Evolutionary conservation across 2,797 vertebrate genomes (phyloP), one percentile per base, ranked within the genome.

Genomic region (Myotis pilosus): DNA sequence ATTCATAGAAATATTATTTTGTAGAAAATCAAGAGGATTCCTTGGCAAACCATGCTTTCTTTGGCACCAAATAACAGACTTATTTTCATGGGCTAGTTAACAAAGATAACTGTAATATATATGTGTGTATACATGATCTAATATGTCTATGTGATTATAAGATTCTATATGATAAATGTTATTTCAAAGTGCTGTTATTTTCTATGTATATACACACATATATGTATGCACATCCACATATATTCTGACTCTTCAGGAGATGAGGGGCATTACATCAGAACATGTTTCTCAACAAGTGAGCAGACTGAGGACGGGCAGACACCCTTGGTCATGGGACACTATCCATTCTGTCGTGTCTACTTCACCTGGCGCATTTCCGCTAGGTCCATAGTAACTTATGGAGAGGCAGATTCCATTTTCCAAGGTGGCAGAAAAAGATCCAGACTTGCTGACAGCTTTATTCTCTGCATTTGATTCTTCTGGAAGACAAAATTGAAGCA

Each of bases 341-440:
- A 94, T 84, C 60, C 17, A 94, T 89, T 95, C 95, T 66, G 68
- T 62, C 94, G 90, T 92, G 62, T 92, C 97, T 94, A 78, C 64
- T 97, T 98, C 96, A 98, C 98, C 98, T 98, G 97, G 96, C 6
- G 96, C 84, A 94, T 94, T 96, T 72, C 98, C 98, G 91, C 97
- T 98, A 89, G 98, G 97, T 69, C 98, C 99, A 0, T 98, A 98
- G 97, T 97, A 99, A 96, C 99, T 99, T 97, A 99, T 98, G 2
- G 99, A 99, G 74, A 99, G 98, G 89, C 98, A 98, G 94, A 99
- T 98, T 97, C 99, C 99, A 96, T 98, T 99, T 95, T 98, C 97
- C 79, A 99, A 98, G 64, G 98, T 97, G 86, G 99, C 99, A 78
- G 99, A 98, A 97, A 99, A 98, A 53, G 98, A 99, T 78, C 98